These are phyloP conservation scores for Eulithis testata DNA, from an alignment of 2,888 invertebrate species.

Conservation along the genomic window DNA sequence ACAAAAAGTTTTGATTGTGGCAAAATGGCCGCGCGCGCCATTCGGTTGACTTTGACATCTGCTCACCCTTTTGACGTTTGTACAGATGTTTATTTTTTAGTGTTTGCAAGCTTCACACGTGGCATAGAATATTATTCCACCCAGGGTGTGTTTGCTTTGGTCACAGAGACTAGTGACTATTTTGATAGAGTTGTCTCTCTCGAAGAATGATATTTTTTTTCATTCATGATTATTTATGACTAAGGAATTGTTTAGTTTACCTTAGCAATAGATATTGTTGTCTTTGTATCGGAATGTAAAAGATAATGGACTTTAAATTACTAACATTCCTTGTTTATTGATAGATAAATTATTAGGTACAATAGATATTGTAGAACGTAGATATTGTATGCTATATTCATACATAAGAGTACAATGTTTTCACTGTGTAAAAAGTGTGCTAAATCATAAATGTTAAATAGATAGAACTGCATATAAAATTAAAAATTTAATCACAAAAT, in stretches of 20 bases:
- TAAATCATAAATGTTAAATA: constrained; percentile 51
- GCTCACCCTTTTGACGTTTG: constrained; percentile 32
- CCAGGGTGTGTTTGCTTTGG: constrained; percentile 22
- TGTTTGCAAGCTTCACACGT: constrained; percentile 27
- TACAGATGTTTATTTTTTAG: constrained; percentile 34
- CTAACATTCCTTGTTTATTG: neutral
- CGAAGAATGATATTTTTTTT: constrained; percentile 16
- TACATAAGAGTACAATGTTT: constrained; percentile 43
- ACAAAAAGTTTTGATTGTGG: too few relatives aligned
- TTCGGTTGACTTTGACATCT: constrained; percentile 35
- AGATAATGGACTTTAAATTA: neutral
- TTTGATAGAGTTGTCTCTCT: constrained; percentile 18
- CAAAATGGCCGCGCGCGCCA: neutral
- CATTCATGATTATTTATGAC: constrained; percentile 15
- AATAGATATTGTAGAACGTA: too few relatives aligned
- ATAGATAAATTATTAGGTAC: neutral
- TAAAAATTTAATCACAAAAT: too few relatives aligned
- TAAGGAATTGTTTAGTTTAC: constrained; percentile 16
- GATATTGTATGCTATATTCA: too few relatives aligned
- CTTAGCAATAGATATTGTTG: constrained; percentile 11
- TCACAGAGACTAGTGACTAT: too few relatives aligned
- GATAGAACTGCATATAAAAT: too few relatives aligned
- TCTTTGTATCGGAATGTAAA: constrained; percentile 2
- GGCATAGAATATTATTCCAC: constrained; percentile 17
- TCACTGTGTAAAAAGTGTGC: constrained; percentile 79